phyloP scores from a whole-genome alignment of 1,140 invertebrate species.

The Hylaeus volcanicus region DNA sequence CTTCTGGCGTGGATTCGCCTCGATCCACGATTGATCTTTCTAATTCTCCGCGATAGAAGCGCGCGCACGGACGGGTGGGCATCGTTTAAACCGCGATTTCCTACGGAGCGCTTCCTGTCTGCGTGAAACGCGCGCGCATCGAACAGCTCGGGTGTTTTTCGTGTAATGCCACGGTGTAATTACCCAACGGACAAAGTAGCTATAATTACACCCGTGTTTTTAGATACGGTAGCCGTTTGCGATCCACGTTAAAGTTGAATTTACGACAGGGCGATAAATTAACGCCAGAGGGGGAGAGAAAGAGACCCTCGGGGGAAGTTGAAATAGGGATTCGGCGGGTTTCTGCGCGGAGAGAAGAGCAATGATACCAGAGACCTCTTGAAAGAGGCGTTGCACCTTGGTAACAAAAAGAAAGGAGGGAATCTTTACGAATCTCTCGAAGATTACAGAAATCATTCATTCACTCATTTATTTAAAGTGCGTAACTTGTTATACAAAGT shows the following conservation, averaged over 20 bases:
- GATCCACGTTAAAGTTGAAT: constrained; percentile 28
- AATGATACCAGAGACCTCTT: too few relatives aligned
- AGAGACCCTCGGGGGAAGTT: neutral
- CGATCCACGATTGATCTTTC: too few relatives aligned
- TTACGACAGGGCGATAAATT: constrained; percentile 2
- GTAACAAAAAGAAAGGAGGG: too few relatives aligned
- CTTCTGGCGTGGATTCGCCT: too few relatives aligned
- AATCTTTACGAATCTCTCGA: too few relatives aligned
- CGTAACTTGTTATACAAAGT: too few relatives aligned
- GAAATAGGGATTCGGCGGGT: too few relatives aligned
- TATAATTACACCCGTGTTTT: constrained; percentile 39
- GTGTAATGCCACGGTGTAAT: constrained; percentile 44
- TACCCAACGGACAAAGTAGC: constrained; percentile 44
- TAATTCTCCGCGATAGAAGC: neutral
- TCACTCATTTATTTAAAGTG: too few relatives aligned
- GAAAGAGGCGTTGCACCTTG: too few relatives aligned
- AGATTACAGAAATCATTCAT: too few relatives aligned
- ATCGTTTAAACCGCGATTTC: constrained; percentile 49
- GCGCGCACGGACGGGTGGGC: constrained; percentile 10
- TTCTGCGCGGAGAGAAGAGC: too few relatives aligned
- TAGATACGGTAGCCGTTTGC: constrained; percentile 31
- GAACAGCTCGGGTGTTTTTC: constrained; percentile 22
- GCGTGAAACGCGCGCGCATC: neutral
- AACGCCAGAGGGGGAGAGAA: neutral
- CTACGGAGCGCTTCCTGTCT: constrained; percentile 28